Evolutionary conservation across 1,140 invertebrate species (phyloP), one percentile per base, ranked within the genome.

Genomic region (Neomicropteryx cornuta): DNA sequence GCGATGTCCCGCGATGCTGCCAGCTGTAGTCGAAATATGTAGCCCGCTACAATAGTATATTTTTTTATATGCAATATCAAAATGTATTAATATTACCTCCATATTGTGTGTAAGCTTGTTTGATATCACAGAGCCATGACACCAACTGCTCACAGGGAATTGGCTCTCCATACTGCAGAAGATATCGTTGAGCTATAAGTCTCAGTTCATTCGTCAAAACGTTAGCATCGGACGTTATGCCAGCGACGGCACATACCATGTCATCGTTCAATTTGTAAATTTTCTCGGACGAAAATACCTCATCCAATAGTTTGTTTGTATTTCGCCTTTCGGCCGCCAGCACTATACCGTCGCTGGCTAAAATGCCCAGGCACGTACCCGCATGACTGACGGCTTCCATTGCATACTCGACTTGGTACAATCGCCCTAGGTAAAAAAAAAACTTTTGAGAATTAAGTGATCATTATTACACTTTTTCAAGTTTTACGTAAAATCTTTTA

Each of bases 361-460:
- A 63, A 51, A 99, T 97, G 24, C 89, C 97, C 3, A 99, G 71
- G 54, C 93, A 98, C 27, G 95, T 98, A 18, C 97, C 97, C 20
- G 97, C 97, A 70, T 99, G 94, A 52, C 92, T 95, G 53, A 99
- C 99, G 44, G 97, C 97, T 73, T 99, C 97, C 93, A 99, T 99
- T 3, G 97, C 97, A 83, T 99, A 99, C 66, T 99, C 97, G 2
- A 99, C 97, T 68, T 99, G 97, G 62, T 99, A 99, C 1, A 99
- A 70, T 38, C 97, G 83, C 28, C 90, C 83, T 86, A 44, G 16
- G 55, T 58, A 41, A 37, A 32, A 6, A 24, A 18, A 23, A 48
- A 28, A 36, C 21, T 22, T 14, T 27, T 23, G 13, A n/a, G 24
- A 43, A 10, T 20, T 21, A 36, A 39, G 23, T 31, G 20, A 4